Conservation (phyloP, 1,140 invertebrate species). For the Ptiloglossa arizonensis region DNA sequence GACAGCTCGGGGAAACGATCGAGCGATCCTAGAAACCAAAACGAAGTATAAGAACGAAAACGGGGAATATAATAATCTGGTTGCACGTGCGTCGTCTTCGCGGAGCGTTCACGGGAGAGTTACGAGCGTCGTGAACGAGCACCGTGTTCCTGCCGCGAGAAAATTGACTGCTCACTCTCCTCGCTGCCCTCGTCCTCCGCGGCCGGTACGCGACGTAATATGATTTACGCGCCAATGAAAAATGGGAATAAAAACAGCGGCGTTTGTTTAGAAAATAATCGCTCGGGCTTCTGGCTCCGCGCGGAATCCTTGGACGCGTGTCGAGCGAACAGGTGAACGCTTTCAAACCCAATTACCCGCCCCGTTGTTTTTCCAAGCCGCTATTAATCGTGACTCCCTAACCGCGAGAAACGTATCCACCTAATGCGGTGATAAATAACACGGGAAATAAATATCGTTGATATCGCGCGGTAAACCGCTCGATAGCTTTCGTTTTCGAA, state of each 20-base stretch:
- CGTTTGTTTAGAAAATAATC: constrained; percentile 53
- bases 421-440: neutral
- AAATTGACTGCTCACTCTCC: constrained; percentile 9
- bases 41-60: neutral
- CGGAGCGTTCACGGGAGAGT: neutral
- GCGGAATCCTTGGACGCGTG: constrained; percentile 1
- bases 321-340: constrained; percentile 18
- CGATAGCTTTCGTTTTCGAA: no score
- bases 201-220: neutral
- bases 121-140: constrained; percentile 20
- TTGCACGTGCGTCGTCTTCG: neutral
- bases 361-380: constrained; percentile 29
- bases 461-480: no score
- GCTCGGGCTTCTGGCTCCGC: neutral
- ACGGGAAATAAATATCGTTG: neutral
- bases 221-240: constrained; percentile 42
- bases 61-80: neutral
- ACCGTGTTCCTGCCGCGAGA: no score
- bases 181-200: no score
- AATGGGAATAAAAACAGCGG: constrained; percentile 34
- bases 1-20: neutral
- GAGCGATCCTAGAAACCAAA: neutral
- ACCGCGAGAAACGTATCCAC: neutral
- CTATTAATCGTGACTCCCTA: constrained; percentile 5
- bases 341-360: constrained; percentile 2